Base-by-base conservation (phyloP, 1,140 invertebrate genomes). In the Antheraea pernyi region DNA sequence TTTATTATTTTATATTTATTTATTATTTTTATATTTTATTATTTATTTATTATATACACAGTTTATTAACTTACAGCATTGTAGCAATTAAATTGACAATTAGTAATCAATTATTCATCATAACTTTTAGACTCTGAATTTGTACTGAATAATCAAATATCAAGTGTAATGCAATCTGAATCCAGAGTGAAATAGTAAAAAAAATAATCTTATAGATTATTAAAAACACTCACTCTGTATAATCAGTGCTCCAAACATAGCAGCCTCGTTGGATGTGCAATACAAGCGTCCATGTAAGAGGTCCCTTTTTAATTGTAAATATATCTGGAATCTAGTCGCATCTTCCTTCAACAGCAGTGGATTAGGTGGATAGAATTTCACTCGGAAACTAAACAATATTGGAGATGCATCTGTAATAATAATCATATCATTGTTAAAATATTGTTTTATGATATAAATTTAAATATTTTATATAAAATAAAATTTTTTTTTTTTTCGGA, bases 361-460 rank as follows among this genome's bases (percentile, higher is more conserved):
- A 94, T 99, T 97, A 37, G 97, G 96, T 9, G 98, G 98, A 88
- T 99, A 99, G 87, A 98, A 99, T 91, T 99, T 98, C 53, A 99
- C 96, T 64, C 98, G 95, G 89, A 99, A 97, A 84, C 97, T 98
- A 88, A 99, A 97, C 37, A 98, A 86, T 80, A 98, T 96, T 65
- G 97, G 96, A 78, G 96, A 95, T 83, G 97, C 94, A 90, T 98
- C 97, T 97, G 93, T 62, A 67, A 58, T 67, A 7, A 10, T 58
- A 58, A 16, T n/a, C 62, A 64, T n/a, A 37, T 18, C 13, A 13
- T 53, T 53, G 46, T 53, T 53, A 53, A 53, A 53, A 42, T 42
- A 53, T 53, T 53, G 46, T n/a, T 5, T 53, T 16, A 53, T 16
- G 11, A 42, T 8, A 18, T 64, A 64, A 30, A 30, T 4, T 30